phyloP scores from a whole-genome alignment of 2,888 invertebrate species.

The Drosophila antonietae region DNA sequence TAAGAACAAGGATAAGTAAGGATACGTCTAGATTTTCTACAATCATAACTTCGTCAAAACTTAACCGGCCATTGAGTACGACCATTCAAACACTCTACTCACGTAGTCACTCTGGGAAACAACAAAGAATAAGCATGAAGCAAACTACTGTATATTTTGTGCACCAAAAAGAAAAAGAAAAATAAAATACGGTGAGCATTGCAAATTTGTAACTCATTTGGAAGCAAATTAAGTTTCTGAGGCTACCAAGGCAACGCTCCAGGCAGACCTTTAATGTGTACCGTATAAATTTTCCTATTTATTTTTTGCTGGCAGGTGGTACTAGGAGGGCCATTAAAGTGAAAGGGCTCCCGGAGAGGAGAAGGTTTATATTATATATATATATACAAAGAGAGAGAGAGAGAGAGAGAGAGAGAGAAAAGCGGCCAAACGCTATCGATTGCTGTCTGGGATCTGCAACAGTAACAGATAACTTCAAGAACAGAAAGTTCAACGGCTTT shows the following conservation, averaged over 20 bases:
- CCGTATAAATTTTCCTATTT: constrained; percentile 73
- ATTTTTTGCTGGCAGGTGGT: constrained; percentile 36
- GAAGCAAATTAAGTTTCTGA: constrained; percentile 58
- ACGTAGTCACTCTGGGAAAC: constrained; percentile 33
- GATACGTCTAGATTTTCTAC: not conserved
- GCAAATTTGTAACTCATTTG: constrained; percentile 71
- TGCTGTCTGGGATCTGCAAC: constrained; percentile 9
- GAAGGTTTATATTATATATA: not conserved
- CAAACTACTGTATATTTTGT: constrained; percentile 64
- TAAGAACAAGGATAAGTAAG: not conserved
- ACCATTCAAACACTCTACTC: constrained; percentile 36
- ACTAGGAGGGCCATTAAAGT: constrained; percentile 40
- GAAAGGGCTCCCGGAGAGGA: constrained; percentile 37
- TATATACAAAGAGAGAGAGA: not conserved
- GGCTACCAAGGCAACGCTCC: constrained; percentile 29
- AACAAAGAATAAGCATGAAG: constrained; percentile 40
- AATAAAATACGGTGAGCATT: constrained; percentile 31
- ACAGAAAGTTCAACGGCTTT: constrained; percentile 5
- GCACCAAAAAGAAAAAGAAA: constrained; percentile 24
- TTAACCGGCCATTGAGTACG: not conserved
- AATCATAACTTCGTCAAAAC: not conserved
- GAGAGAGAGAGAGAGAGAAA: not conserved
- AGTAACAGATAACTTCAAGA: constrained; percentile 6
- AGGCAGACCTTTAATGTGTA: constrained; percentile 62
- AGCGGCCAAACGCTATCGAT: constrained; percentile 38